Conservation (phyloP, 2,797 vertebrate species). For the Eutrigla gurnardus region DNA sequence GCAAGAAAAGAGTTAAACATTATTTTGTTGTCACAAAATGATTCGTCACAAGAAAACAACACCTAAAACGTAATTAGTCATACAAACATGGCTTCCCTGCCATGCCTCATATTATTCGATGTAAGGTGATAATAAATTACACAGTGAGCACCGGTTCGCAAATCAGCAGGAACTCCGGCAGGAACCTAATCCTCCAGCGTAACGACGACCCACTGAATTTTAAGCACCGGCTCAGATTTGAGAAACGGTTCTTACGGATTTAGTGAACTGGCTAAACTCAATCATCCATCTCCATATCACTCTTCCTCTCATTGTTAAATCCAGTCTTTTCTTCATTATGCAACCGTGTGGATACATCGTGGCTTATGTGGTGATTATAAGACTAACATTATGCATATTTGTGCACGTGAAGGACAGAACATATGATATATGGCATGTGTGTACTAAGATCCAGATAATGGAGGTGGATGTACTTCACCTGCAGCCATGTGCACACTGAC, state of each 20-base stretch:
- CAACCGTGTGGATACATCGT: not conserved
- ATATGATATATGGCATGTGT: not conserved
- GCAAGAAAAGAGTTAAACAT: not conserved
- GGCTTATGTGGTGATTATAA: not conserved
- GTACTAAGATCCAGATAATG: constrained; percentile 7
- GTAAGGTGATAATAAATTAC: constrained; percentile 42
- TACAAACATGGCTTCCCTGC: not conserved
- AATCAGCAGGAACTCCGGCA: constrained; percentile 62
- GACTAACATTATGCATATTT: not conserved
- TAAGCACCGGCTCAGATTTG: constrained; percentile 75
- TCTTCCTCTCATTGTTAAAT: constrained; percentile 2
- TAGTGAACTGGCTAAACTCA: constrained; percentile 45
- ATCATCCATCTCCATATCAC: constrained; percentile 34
- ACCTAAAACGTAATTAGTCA: not conserved
- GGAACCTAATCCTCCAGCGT: constrained; percentile 57
- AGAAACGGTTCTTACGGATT: constrained; percentile 68
- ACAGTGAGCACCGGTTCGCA: constrained; percentile 53
- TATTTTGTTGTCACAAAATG: not conserved
- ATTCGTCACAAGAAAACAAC: not conserved
- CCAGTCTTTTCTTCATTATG: not conserved
- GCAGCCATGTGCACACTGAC: constrained; percentile 44
- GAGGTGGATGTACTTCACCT: constrained; percentile 51
- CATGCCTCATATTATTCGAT: not conserved
- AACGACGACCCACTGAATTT: constrained; percentile 72
- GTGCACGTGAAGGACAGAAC: not conserved